Conservation (phyloP, 1,140 invertebrate genomes). For the Calycopis cecrops region DNA sequence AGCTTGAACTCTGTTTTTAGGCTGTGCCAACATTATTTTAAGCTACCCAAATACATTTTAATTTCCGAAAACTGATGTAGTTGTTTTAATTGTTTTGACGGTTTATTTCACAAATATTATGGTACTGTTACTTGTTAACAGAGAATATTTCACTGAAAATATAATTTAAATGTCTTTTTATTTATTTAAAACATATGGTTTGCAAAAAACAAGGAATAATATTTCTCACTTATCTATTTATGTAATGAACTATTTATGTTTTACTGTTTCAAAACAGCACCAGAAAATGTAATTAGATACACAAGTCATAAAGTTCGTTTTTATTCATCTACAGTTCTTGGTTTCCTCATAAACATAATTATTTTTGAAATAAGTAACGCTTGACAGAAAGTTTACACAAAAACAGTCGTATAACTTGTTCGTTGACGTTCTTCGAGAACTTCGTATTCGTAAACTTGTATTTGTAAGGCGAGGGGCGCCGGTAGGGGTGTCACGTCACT, state of each 20-base stretch:
- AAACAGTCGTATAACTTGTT: no score
- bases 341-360: no score
- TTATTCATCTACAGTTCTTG: neutral
- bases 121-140: neutral
- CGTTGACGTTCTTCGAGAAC: no score
- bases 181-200: constrained; percentile 1
- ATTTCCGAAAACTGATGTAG: constrained; percentile 4
- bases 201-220: neutral
- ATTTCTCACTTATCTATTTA: no score
- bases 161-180: neutral
- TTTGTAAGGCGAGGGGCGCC: no score
- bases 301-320: neutral
- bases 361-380: no score
- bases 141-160: neutral
- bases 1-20: constrained; percentile 70
- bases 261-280: constrained; percentile 5
- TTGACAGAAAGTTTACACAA: no score
- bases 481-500: no score
- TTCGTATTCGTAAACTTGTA: no score
- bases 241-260: constrained; percentile 6
- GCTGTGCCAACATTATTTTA: constrained; percentile 65
- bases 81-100: neutral
- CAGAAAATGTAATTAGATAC: neutral
- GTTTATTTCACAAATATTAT: neutral
- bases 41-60: constrained; percentile 42